Base-by-base conservation (phyloP, 2,888 invertebrate genomes). In the Oithona nana region DNA sequence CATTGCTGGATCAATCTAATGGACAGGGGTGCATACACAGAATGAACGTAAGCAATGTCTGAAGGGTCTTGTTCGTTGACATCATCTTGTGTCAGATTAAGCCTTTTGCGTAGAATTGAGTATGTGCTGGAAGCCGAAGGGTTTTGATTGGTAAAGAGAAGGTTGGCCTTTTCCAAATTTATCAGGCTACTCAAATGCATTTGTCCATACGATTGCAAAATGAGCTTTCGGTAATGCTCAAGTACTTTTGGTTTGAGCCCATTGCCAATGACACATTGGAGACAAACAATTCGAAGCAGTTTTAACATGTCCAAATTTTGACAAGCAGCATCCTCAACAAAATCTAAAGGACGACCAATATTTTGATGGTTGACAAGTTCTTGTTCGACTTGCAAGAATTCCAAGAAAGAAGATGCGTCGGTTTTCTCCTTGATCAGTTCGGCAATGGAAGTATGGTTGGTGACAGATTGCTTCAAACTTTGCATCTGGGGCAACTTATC, bases 11-110 rank as follows among this genome's bases (percentile, higher is more conserved):
- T 82, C 60, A 95, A 80, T 30, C 95, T 80, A 1, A 90, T 84
- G 60, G 88, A 88, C 49, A 98, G 74, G 0, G 97, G 95, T 0
- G 94, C 93, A 73, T 94, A 97, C 70, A 86, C 88, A 70, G 87
- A 88, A 71, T 88, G 88, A 39, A 93, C 84, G 70, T 90, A 94
- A 66, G 88, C 85, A 61, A 92, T 88, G 70, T 95, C 93, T 65
- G 81, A 84, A 0, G 86, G 86, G 61, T 83, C 80, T 64, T 83
- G 77, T 75, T 93, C 93, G 63, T 83, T 81, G 1, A 84, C 83
- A 68, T 93, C 90, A 68, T 93, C 90, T 67, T 88, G 85, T 0
- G 90, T 90, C 29, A 95, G 76, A 67, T 84, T 81, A 8, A 94
- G 75, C 0, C 88, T 80, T 67, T 76, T 75, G 39, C 74, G 66